Conservation (phyloP, 2,888 invertebrate species). For the Frankliniella fusca region DNA sequence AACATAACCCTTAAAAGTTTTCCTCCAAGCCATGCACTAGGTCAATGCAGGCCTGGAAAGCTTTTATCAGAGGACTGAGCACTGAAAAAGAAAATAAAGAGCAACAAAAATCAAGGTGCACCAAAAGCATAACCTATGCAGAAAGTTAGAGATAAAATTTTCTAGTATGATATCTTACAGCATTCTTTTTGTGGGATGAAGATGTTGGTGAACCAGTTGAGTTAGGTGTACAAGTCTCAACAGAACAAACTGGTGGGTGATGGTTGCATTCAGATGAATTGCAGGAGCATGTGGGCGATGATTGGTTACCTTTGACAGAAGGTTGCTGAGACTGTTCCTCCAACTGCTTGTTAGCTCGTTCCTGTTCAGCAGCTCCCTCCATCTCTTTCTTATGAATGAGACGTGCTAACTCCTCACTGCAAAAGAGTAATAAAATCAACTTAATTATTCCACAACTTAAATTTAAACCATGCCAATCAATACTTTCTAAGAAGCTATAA, state of each 20-base stretch:
- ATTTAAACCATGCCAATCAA: background rate
- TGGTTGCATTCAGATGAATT: conserved; percentile 4
- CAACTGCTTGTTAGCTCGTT: background rate
- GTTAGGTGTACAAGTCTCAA: background rate
- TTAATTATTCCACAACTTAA: background rate
- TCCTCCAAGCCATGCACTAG: conserved; percentile 20
- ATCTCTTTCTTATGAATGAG: conserved; percentile 49
- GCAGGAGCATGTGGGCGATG: background rate
- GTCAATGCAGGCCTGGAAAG: conserved; percentile 14
- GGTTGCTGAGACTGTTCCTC: background rate
- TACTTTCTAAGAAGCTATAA: background rate
- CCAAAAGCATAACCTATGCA: background rate
- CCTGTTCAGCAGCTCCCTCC: background rate
- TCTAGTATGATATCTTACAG: background rate
- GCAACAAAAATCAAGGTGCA: background rate
- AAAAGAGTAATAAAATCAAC: background rate
- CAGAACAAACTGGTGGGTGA: background rate
- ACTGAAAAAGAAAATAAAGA: conserved; percentile 29
- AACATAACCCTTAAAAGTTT: background rate
- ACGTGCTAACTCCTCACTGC: conserved; percentile 49
- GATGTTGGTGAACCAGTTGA: background rate
- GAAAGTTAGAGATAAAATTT: background rate
- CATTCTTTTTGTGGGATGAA: conserved; percentile 13
- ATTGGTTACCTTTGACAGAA: background rate
- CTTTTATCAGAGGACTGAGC: conserved; percentile 30